These are phyloP conservation scores for Erithacus rubecula DNA, from an alignment of 2,797 vertebrate genomes.

Conservation along the genomic window DNA sequence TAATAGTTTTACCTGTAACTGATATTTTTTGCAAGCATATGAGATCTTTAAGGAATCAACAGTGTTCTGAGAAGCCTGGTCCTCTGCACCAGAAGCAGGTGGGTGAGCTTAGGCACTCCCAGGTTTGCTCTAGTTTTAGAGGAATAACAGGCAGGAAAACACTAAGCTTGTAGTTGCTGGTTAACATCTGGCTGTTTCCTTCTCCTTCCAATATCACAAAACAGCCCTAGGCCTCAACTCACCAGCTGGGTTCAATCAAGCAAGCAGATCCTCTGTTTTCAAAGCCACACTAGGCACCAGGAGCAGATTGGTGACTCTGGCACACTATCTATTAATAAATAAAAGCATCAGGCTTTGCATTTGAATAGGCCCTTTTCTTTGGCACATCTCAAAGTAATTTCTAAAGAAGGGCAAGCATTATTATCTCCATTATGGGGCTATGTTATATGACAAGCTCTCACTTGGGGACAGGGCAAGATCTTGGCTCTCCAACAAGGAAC, in stretches of 20 bases:
- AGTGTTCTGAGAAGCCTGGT: background rate
- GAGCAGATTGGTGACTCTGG: slow-evolving; percentile 57
- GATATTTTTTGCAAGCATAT: background rate
- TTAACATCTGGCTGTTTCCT: background rate
- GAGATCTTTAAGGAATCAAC: background rate
- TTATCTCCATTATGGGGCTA: slow-evolving; percentile 1
- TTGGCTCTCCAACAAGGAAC: slow-evolving; percentile 17
- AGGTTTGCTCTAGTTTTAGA: background rate
- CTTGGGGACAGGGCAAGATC: background rate
- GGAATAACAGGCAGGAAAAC: background rate
- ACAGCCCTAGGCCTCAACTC: background rate
- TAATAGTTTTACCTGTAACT: background rate
- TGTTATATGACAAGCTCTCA: slow-evolving; percentile 23
- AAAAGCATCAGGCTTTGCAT: slow-evolving; percentile 54
- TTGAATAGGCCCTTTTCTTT: slow-evolving; percentile 46
- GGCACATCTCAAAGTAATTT: slow-evolving; percentile 53
- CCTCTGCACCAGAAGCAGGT: background rate
- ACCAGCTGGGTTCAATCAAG: background rate
- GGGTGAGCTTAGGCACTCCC: background rate
- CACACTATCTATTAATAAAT: slow-evolving; percentile 53
- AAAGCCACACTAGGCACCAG: background rate
- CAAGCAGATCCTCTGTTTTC: slow-evolving; percentile 9
- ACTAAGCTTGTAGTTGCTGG: background rate
- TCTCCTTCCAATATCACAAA: background rate
- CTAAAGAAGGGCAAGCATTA: slow-evolving; percentile 42